These are phyloP conservation scores for Drosophila pseudotakahashii DNA, from an alignment of 2,888 invertebrate genomes.

Conservation along the genomic window DNA sequence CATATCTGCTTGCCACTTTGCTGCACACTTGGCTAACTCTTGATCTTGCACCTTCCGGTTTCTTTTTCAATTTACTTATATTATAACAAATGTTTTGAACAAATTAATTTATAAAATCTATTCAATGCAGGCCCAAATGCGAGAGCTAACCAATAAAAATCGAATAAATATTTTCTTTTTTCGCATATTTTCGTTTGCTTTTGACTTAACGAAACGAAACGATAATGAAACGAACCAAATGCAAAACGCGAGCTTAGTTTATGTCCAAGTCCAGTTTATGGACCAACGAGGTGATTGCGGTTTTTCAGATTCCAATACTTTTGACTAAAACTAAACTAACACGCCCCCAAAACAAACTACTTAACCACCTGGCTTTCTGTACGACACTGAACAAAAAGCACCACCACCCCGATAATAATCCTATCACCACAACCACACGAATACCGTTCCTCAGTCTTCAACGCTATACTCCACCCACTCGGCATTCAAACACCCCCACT, in stretches of 20 bases:
- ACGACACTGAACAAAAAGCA: slow-evolving; percentile 34
- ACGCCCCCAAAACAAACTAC: slow-evolving; percentile 28
- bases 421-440: slow-evolving; percentile 36
- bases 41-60: slow-evolving; percentile 58
- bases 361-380: slow-evolving; percentile 41
- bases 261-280: slow-evolving; percentile 84
- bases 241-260: slow-evolving; percentile 79
- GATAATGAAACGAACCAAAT: slow-evolving; percentile 58
- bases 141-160: slow-evolving; percentile 54
- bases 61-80: slow-evolving; percentile 32
- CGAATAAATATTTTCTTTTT: slow-evolving; percentile 68
- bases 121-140: slow-evolving; percentile 57
- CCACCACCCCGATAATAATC: slow-evolving; percentile 2
- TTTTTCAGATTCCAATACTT: slow-evolving; percentile 58
- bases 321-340: slow-evolving; percentile 46
- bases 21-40: slow-evolving; percentile 60
- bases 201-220: slow-evolving; percentile 74
- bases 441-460: slow-evolving; percentile 46
- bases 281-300: slow-evolving; percentile 84
- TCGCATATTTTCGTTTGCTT: slow-evolving; percentile 74
- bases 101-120: slow-evolving; percentile 57
- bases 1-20: slow-evolving; percentile 62
- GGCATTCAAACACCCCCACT: slow-evolving; percentile 8
- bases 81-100: slow-evolving; percentile 49
- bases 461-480: slow-evolving; percentile 28